These are phyloP conservation scores for Orius insidiosus DNA, from an alignment of 1,140 invertebrate genomes.

Conservation along the genomic window DNA sequence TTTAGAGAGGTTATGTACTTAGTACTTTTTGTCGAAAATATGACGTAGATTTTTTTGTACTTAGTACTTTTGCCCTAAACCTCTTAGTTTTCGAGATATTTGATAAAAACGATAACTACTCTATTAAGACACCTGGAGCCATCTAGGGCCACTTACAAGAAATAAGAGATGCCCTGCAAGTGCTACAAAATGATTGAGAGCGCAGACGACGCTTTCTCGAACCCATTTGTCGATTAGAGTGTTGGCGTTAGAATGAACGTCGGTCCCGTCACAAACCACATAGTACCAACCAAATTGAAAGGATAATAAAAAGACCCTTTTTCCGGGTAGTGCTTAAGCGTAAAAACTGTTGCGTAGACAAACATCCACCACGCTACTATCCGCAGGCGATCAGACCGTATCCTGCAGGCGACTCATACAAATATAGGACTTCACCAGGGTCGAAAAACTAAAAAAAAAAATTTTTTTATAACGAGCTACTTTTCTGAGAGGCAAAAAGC, in stretches of 20 bases:
- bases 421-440: constrained; percentile 70
- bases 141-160: no score
- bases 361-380: constrained; percentile 71
- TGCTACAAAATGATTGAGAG: constrained; percentile 54
- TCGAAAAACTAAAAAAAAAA: constrained; percentile 62
- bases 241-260: constrained; percentile 63
- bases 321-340: constrained; percentile 63
- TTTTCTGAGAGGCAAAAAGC: no score
- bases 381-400: constrained; percentile 62
- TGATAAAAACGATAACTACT: no score
- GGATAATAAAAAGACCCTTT: constrained; percentile 56
- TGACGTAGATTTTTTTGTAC: no score
- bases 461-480: no score
- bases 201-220: constrained; percentile 72
- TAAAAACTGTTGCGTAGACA: constrained; percentile 62
- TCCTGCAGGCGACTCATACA: constrained; percentile 77
- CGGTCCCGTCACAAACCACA: constrained; percentile 68
- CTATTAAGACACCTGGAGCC: no score
- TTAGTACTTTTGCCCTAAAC: no score
- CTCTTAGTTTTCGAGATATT: no score
- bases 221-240: constrained; percentile 74
- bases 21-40: no score
- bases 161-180: constrained; percentile 66
- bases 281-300: constrained; percentile 57
- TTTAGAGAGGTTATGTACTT: no score